Evolutionary conservation across 2,797 vertebrate species (phyloP).

Genomic region (Ciconia nigra): DNA sequence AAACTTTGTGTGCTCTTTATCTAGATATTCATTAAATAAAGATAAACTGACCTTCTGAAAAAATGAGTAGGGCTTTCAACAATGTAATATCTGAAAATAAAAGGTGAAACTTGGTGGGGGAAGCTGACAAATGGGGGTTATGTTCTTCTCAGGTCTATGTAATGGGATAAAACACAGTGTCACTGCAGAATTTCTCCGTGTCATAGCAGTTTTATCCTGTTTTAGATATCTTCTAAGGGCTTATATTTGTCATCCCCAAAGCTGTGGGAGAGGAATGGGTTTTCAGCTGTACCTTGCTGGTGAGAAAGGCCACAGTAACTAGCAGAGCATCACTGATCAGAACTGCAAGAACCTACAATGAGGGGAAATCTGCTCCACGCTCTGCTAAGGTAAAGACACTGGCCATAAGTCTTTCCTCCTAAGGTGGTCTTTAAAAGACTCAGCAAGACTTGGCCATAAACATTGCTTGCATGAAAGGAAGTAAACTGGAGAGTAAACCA

Average conservation of each 20-base stretch:
- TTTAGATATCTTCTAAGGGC: background rate
- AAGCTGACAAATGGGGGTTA: background rate
- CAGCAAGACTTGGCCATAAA: background rate
- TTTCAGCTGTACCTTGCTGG: background rate
- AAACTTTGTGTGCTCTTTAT: background rate
- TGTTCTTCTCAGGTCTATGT: background rate
- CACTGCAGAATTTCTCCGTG: background rate
- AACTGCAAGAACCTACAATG: background rate
- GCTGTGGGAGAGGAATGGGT: background rate
- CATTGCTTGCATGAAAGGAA: background rate
- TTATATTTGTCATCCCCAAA: background rate
- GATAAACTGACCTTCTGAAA: background rate
- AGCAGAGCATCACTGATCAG: background rate
- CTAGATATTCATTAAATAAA: background rate
- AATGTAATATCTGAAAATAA: background rate
- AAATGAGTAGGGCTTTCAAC: background rate
- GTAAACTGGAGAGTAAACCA: background rate
- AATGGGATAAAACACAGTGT: background rate
- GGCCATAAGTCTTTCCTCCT: conserved; percentile 5
- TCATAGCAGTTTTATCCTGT: background rate
- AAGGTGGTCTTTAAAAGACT: conserved; percentile 17
- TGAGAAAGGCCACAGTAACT: background rate
- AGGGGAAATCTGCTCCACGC: background rate
- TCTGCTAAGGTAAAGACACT: background rate
- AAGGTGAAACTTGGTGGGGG: background rate